Conservation (phyloP, 2,797 vertebrate genomes). For the Alectoris magna region DNA sequence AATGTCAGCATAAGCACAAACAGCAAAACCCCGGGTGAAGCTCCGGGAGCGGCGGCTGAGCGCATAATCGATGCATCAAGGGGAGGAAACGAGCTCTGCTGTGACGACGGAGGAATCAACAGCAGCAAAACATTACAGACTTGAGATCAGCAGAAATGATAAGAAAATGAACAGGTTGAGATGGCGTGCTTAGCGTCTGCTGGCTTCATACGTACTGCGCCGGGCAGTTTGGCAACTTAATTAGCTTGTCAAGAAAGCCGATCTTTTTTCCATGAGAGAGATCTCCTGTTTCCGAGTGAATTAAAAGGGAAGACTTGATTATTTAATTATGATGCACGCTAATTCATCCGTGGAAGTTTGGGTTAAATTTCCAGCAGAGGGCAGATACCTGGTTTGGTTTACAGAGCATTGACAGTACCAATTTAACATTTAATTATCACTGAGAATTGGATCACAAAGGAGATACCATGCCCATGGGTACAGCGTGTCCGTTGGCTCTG, state of each 20-base stretch:
- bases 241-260: slow-evolving; percentile 82
- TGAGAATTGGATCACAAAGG: slow-evolving; percentile 82
- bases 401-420: slow-evolving; percentile 83
- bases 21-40: background rate
- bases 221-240: slow-evolving; percentile 81
- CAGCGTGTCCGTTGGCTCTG: slow-evolving; percentile 40
- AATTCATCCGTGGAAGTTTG: slow-evolving; percentile 87
- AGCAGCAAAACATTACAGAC: slow-evolving; percentile 77
- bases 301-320: slow-evolving; percentile 88
- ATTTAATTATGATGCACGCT: slow-evolving; percentile 96
- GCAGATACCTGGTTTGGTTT: slow-evolving; percentile 87
- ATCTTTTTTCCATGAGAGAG: slow-evolving; percentile 81
- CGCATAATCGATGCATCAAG: background rate
- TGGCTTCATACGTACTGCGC: slow-evolving; percentile 55
- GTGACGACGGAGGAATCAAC: slow-evolving; percentile 76
- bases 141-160: slow-evolving; percentile 79
- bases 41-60: background rate
- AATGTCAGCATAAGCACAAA: no score
- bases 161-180: slow-evolving; percentile 74
- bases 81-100: background rate
- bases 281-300: slow-evolving; percentile 87
- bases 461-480: slow-evolving; percentile 49
- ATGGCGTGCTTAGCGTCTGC: slow-evolving; percentile 64
- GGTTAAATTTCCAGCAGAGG: slow-evolving; percentile 90
- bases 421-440: slow-evolving; percentile 88